Evolutionary conservation across 2,888 invertebrate genomes (phyloP), one percentile per base, ranked within the genome.

Genomic region (Elmis aenea): DNA sequence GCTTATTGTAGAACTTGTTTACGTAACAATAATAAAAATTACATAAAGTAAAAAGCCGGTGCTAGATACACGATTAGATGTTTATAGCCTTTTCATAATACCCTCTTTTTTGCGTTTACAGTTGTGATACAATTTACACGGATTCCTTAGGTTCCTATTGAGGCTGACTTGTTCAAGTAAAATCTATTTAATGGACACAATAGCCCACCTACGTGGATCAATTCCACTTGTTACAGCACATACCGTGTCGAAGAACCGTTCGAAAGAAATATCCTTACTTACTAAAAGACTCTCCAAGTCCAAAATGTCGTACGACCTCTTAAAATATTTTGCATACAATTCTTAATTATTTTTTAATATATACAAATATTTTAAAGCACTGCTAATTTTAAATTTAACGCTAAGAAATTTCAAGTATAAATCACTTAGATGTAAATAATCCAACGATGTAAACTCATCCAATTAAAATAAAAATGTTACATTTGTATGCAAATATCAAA

Each of bases 201-300:
- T 45, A 16, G 45, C 36, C 42, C 45, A 45, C 45, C 45, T 42
- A 45, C 42, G 36, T 45, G 26, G 45, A 33, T 42, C 35, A 42
- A 38, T 38, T 31, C 42, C 32, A 38, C 26, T 24, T 34, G 26
- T 34, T 40, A 40, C 31, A 34, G 22, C 31, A 21, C 35, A 26
- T n/a, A 25, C 42, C 42, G 38, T 42, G 16, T 33, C 42, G 34
- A 42, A n/a, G n/a, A 42, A 26, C 13, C 13, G 13, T 26, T 26
- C 26, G 12, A 26, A 26, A 26, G n/a, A n/a, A n/a, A n/a, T n/a
- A n/a, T n/a, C n/a, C n/a, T n/a, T n/a, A n/a, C n/a, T n/a, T n/a
- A n/a, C n/a, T n/a, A n/a, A n/a, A n/a, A n/a, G n/a, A 27, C 27
- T 27, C 16, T 13, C 11, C 27, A 27, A 16, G n/a, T 21, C 10